Evolutionary conservation across 2,113 vertebrate species (phyloP).

Genomic region (Vidua chalybeata): DNA sequence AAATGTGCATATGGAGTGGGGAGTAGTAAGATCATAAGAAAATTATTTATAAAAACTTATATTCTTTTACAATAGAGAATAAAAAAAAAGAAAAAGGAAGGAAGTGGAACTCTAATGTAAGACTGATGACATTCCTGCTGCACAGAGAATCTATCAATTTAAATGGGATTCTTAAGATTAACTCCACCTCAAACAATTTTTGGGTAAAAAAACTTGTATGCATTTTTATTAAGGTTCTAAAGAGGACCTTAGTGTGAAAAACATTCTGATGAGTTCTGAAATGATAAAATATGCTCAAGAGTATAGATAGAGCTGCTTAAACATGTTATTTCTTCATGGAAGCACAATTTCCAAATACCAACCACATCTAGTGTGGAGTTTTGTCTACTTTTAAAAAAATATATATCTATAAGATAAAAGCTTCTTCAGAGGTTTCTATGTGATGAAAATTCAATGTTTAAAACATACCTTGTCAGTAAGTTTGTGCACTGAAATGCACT

Average conservation of each 20-base stretch:
- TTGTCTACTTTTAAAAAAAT: neutral
- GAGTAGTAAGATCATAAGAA: neutral
- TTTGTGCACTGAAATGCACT: neutral
- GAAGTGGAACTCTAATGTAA: neutral
- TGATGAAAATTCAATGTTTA: neutral
- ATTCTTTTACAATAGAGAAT: neutral
- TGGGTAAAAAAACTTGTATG: neutral
- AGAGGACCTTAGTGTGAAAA: neutral
- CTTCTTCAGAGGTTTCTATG: neutral
- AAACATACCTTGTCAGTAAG: neutral
- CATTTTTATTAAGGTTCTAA: neutral
- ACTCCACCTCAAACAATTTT: neutral
- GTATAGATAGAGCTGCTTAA: neutral
- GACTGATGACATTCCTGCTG: neutral
- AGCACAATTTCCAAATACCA: neutral
- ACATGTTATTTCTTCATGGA: neutral
- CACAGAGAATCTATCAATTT: neutral
- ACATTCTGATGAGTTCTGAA: neutral
- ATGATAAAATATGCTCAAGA: neutral
- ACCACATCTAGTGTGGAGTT: neutral
- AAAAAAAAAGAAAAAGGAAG: neutral
- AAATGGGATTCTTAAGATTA: neutral
- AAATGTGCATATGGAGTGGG: neutral
- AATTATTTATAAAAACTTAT: neutral
- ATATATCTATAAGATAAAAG: rapidly evolving